A percentile compares a stretch with the other conserved stretches of the same genome.
Evolutionary conservation across 2,113 vertebrate genomes (phyloP).

Genomic region (Rhynchopsitta pachyrhyncha): DNA sequence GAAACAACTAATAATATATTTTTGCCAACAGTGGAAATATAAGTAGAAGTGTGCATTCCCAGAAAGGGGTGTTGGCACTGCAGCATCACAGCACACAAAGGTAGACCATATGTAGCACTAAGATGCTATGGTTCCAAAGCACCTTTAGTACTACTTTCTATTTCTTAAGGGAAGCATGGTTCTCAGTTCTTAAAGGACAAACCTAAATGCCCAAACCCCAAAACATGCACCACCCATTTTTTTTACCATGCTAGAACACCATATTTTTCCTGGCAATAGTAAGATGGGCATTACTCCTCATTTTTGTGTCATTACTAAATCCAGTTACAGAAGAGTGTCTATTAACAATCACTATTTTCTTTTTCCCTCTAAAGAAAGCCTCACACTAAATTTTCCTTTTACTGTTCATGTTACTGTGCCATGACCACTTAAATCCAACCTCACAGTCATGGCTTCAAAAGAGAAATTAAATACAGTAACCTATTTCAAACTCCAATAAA

Average conservation of each 20-base stretch:
- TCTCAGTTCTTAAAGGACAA: neutral
- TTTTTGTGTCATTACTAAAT: neutral
- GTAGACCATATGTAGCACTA: neutral
- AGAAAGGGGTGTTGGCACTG: neutral
- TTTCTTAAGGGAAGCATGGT: neutral
- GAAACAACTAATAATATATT: neutral
- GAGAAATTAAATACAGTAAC: neutral
- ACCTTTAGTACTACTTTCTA: neutral
- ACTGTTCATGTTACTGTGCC: neutral
- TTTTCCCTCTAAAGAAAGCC: neutral
- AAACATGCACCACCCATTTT: neutral
- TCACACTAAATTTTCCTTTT: neutral
- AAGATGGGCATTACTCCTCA: neutral
- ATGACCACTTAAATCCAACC: neutral
- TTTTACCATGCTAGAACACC: neutral
- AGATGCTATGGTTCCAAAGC: neutral
- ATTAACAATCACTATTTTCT: neutral
- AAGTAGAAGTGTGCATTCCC: neutral
- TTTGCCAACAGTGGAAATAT: neutral
- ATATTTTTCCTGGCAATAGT: neutral
- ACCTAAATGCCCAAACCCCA: rapidly evolving
- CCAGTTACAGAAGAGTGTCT: neutral
- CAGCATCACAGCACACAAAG: neutral
- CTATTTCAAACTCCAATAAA: neutral
- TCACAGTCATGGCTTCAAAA: neutral